These are phyloP conservation scores for Chloebia gouldiae DNA, from an alignment of 2,113 vertebrate genomes.

Conservation along the genomic window DNA sequence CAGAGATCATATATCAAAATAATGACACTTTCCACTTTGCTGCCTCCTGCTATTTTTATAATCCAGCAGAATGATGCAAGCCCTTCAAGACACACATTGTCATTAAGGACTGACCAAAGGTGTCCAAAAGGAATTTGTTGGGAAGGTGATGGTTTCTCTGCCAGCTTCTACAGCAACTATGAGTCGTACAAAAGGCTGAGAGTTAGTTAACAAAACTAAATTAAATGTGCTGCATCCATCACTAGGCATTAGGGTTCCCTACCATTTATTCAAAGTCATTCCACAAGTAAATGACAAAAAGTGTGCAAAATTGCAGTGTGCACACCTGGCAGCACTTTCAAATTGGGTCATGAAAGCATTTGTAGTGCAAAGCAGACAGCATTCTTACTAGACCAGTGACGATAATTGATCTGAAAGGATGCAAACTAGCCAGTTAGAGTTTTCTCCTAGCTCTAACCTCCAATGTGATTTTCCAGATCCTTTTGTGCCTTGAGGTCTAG, in stretches of 20 bases:
- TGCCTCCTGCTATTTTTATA: not conserved
- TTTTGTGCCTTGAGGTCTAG: not conserved
- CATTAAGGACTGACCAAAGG: not conserved
- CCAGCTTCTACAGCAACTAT: not conserved
- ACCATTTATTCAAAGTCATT: not conserved
- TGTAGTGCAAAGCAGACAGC: not conserved
- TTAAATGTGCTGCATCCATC: not conserved
- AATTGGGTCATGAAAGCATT: not conserved
- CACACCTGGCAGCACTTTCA: not conserved
- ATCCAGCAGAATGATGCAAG: not conserved
- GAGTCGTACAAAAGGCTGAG: not conserved
- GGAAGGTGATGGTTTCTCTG: not conserved
- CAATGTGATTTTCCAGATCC: not conserved
- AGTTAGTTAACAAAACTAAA: not conserved
- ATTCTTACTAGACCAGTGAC: not conserved
- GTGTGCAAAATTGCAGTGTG: fast-evolving
- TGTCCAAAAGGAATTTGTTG: not conserved
- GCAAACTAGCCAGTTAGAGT: not conserved
- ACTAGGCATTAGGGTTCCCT: not conserved
- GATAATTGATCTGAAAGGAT: not conserved
- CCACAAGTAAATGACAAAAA: not conserved
- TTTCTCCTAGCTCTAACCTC: not conserved
- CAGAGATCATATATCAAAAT: not conserved
- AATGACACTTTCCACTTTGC: not conserved
- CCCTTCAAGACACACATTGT: not conserved